phyloP scores from a whole-genome alignment of 1,140 invertebrate genomes.

The Pseudoatta argentina region DNA sequence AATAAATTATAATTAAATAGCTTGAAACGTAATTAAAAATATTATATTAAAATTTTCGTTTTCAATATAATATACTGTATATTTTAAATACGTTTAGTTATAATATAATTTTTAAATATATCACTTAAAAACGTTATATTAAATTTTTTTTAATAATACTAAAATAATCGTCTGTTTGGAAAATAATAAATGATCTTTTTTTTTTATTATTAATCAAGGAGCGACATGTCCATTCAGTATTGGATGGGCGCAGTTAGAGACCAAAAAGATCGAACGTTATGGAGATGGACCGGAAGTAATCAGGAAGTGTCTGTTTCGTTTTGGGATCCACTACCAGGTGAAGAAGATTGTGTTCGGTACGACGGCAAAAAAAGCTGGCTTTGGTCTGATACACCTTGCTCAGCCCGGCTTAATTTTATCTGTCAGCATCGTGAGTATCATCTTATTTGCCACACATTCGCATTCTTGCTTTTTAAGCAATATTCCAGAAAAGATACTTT shows the following conservation, averaged over 20 bases:
- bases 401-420: slow-evolving; percentile 94
- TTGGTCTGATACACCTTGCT: slow-evolving; percentile 97
- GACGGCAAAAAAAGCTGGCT: slow-evolving; percentile 97
- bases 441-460: slow-evolving; percentile 9
- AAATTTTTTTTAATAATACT: background rate
- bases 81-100: too few species aligned
- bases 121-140: background rate
- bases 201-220: slow-evolving; percentile 85
- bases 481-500: background rate
- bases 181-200: slow-evolving; percentile 15
- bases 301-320: slow-evolving; percentile 96
- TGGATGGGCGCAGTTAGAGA: slow-evolving; percentile 97
- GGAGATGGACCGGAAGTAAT: slow-evolving; percentile 95
- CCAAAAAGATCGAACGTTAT: slow-evolving; percentile 91
- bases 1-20: background rate
- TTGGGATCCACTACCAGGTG: slow-evolving; percentile 95
- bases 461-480: background rate
- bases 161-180: background rate
- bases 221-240: slow-evolving; percentile 96
- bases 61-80: too few species aligned
- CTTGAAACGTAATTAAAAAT: background rate
- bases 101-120: too few species aligned
- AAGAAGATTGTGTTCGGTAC: slow-evolving; percentile 94
- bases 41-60: background rate
- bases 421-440: slow-evolving; percentile 96